These are phyloP conservation scores for Heliconius himera DNA, from an alignment of 1,140 invertebrate species.

Conservation along the genomic window DNA sequence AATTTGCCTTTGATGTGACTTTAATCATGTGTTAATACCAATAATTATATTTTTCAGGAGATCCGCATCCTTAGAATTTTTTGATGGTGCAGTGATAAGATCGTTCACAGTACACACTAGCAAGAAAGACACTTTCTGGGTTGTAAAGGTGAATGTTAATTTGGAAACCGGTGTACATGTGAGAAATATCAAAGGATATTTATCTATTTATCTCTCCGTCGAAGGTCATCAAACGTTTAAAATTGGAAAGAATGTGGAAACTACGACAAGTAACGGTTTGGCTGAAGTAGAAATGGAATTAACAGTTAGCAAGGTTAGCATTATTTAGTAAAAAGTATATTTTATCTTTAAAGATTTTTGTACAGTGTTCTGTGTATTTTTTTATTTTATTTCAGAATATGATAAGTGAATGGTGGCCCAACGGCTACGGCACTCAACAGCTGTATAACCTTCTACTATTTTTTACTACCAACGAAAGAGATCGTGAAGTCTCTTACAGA, in stretches of 20 bases:
- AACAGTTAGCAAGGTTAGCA: slow-evolving; percentile 57
- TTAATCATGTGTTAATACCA: too few relatives aligned
- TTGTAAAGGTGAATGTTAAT: slow-evolving; percentile 78
- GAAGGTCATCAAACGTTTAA: slow-evolving; percentile 54
- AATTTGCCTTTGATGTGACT: too few relatives aligned
- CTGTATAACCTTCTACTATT: slow-evolving; percentile 88
- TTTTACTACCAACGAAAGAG: slow-evolving; percentile 61
- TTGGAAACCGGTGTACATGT: slow-evolving; percentile 74
- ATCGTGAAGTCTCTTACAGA: slow-evolving; percentile 70
- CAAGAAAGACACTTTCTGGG: slow-evolving; percentile 68
- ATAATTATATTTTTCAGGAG: slow-evolving; percentile 73
- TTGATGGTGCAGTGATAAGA: slow-evolving; percentile 81
- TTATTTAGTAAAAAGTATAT: not conserved
- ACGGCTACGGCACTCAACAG: slow-evolving; percentile 92
- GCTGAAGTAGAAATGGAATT: slow-evolving; percentile 58
- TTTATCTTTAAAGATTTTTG: not conserved
- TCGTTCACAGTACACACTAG: slow-evolving; percentile 77
- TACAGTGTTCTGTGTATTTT: not conserved
- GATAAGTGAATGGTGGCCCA: slow-evolving; percentile 93
- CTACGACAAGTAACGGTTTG: slow-evolving; percentile 53
- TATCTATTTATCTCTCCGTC: slow-evolving; percentile 49
- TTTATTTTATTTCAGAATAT: slow-evolving; percentile 60
- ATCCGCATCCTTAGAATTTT: slow-evolving; percentile 80
- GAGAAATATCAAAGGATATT: slow-evolving; percentile 48
- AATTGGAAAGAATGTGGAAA: slow-evolving; percentile 46